Conservation (phyloP, 2,888 invertebrate genomes). For the Eutolmus rufibarbis region DNA sequence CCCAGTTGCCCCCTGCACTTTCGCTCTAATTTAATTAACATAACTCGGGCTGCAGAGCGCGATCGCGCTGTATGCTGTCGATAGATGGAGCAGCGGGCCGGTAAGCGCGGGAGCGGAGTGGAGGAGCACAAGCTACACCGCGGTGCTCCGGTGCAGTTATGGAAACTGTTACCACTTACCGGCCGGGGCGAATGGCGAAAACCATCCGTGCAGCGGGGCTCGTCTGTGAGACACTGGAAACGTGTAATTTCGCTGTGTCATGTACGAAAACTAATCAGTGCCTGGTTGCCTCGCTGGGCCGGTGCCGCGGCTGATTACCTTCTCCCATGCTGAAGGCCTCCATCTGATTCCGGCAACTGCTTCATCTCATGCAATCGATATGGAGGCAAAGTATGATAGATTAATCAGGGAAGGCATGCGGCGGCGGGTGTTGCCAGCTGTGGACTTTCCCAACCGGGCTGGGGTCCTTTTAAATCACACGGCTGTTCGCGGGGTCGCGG, state of each 20-base stretch:
- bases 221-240: slow-evolving; percentile 35
- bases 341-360: slow-evolving; percentile 14
- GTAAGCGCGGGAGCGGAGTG: background rate
- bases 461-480: background rate
- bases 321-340: slow-evolving; percentile 22
- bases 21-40: slow-evolving; percentile 41
- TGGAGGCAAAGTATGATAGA: slow-evolving; percentile 28
- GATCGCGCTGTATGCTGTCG: background rate
- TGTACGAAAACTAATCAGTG: slow-evolving; percentile 40
- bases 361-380: slow-evolving; percentile 38
- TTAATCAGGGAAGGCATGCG: slow-evolving; percentile 14
- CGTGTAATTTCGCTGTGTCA: slow-evolving; percentile 40
- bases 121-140: background rate
- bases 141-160: background rate
- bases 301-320: slow-evolving; percentile 24
- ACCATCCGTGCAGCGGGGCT: slow-evolving; percentile 16
- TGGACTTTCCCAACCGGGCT: background rate
- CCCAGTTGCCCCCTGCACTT: slow-evolving; percentile 41
- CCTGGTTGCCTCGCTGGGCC: slow-evolving; percentile 1
- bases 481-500: background rate
- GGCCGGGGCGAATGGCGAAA: slow-evolving; percentile 22
- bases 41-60: slow-evolving; percentile 7
- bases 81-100: background rate
- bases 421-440: slow-evolving; percentile 4
- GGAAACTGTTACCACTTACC: slow-evolving; percentile 24